Evolutionary conservation across 30 jellyfish, hydroid and myxozoan species (phyloP), one percentile per base, ranked within the genome.

Genomic region (Hydra vulgaris): DNA sequence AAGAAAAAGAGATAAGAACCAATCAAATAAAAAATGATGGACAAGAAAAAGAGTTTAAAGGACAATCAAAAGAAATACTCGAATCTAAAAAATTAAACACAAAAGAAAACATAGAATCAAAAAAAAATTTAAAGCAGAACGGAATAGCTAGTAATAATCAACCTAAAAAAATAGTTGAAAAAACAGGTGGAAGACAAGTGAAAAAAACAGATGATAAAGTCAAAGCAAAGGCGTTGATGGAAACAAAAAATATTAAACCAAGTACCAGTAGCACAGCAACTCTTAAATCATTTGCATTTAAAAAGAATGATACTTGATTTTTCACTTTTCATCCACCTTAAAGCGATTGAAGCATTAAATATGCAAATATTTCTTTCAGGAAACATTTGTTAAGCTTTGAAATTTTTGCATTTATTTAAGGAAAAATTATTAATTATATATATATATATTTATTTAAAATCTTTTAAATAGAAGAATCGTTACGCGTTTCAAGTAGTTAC

Each of bases 11-110:
- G 12, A 40, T 81, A 54, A 79, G 53, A n/a, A 24, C 40, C 24
- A 55, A 61, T 21, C 19, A 8, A 7, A 55, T 7, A 8, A 79
- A 72, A 56, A 55, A 74, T 26, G 61, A 24, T 1, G 69, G 68
- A 17, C 26, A 78, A 73, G 83, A 27, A 23, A 79, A 68, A 74
- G 84, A 72, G 8, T 5, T 3, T 40, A 40, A 40, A 40, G 12
- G 12, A n/a, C n/a, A n/a, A n/a, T n/a, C n/a, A 12, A 40, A 40
- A 40, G 61, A 40, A 12, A 40, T 40, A 40, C 5, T 40, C 61
- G 61, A 40, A 12, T 40, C 61, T 40, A 40, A 40, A 40, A 40
- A 40, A 40, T 3, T 3, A 40, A 12, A 40, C 12, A 12, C 61
- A 12, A 40, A 40, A 40, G 61, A 40, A 12, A 40, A 40, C 61